Evolutionary conservation across 37 sponge, comb jelly and placozoan species (phyloP), one percentile per base, ranked within the genome.

Genomic region (Spongia lamella): DNA sequence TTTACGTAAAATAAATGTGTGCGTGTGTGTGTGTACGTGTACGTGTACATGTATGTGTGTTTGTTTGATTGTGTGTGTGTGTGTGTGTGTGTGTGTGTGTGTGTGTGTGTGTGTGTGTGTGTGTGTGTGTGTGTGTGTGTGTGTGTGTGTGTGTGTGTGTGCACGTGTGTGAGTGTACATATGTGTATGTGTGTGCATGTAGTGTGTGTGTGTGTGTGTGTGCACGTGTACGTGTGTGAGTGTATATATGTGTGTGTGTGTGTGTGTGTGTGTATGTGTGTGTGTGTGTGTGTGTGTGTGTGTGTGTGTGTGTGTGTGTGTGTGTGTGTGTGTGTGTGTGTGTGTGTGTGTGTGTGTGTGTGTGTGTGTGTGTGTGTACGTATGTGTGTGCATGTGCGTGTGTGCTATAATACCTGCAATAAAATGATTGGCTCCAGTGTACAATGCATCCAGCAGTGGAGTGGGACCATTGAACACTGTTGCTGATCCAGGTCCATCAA

Each of bases 381-480:
- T 7, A 64, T 43, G 9, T 9, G 9, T 43, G 47, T 13, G 9
- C 47, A 43, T 9, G 7, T 43, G 9, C 9, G 47, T n/a, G n/a
- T n/a, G n/a, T n/a, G n/a, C n/a, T n/a, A n/a, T n/a, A 68, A 30
- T 53, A 88, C 93, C 93, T 62, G 88, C 47, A 24, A 94, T 67
- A 26, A 71, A 75, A 47, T 83, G 73, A 31, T 19, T 86, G 20
- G 69, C 57, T 19, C 70, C 80, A 3, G 90, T 87, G 74, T 80
- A 87, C 75, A 79, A 63, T 19, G 72, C 84, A 66, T 94, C 95
- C 13, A 65, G 31, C 24, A 84, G 65, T 22, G 88, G 79, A 27
- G 72, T 59, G n/a, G 80, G 95, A 22, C 95, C 95, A 84, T 87
- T 87, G 75, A 89, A 94, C 21, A 94, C 75, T 7, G 77, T 67